A percentile compares a stretch with the other conserved stretches of the same genome.
Conservation (phyloP, 2,888 invertebrate species). For the Pherbina coryleti region DNA sequence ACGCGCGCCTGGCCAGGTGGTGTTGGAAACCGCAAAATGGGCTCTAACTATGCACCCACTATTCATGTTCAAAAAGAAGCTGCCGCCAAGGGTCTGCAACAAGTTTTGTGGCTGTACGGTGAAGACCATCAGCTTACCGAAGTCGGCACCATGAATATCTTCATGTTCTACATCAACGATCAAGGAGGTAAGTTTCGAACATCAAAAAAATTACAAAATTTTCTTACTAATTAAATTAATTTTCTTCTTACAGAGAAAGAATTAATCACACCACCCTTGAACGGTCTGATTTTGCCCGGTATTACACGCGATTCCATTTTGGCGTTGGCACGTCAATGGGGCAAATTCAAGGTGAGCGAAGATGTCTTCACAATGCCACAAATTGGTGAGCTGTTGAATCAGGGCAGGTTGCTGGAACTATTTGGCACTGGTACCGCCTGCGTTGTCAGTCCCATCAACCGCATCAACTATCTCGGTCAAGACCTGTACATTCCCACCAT, state of each 20-base stretch:
- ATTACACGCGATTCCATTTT: constrained; percentile 91
- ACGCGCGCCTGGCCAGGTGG: constrained; percentile 93
- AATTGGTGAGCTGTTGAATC: constrained; percentile 78
- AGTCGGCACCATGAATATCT: constrained; percentile 99
- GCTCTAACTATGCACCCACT: constrained; percentile 92
- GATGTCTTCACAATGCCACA: constrained; percentile 86
- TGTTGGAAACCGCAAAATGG: constrained; percentile 94
- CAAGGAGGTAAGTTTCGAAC: constrained; percentile 80
- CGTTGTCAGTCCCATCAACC: constrained; percentile 90
- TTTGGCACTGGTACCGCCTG: constrained; percentile 99
- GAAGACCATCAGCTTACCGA: constrained; percentile 94
- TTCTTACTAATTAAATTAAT: background rate
- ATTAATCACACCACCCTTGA: constrained; percentile 91
- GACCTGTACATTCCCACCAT: constrained; percentile 80
- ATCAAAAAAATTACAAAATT: background rate
- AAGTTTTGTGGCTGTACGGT: constrained; percentile 97
- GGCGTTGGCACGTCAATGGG: constrained; percentile 85
- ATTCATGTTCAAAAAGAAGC: constrained; percentile 87
- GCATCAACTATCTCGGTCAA: constrained; percentile 83
- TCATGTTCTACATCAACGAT: constrained; percentile 88
- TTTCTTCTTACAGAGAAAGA: constrained; percentile 79
- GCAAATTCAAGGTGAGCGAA: constrained; percentile 86
- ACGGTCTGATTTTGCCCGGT: constrained; percentile 95
- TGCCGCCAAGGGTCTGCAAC: constrained; percentile 83
- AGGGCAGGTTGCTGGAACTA: constrained; percentile 90